A percentile compares a stretch with the other conserved stretches of the same genome.
phyloP scores from a whole-genome alignment of 2,888 invertebrate genomes.

The Melieria crassipennis region DNA sequence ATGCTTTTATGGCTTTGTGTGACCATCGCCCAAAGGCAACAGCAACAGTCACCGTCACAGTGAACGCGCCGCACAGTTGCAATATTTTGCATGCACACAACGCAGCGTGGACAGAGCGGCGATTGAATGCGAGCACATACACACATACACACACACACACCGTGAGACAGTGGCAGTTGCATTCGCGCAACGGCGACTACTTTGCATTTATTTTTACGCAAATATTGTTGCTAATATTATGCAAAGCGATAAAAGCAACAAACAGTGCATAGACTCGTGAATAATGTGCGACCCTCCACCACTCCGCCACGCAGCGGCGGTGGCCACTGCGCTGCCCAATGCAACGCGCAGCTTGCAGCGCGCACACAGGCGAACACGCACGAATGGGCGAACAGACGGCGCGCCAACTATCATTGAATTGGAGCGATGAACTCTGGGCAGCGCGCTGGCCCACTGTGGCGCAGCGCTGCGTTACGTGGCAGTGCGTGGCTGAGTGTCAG shows the following conservation, averaged over 20 bases:
- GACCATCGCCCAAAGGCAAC: too few species aligned
- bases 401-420: conserved; percentile 56
- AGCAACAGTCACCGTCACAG: too few species aligned
- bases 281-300: conserved; percentile 3
- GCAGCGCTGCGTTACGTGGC: conserved; percentile 28
- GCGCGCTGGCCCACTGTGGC: conserved; percentile 6
- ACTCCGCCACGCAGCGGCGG: conserved; percentile 1
- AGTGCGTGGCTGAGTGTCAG: not conserved
- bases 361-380: conserved; percentile 8
- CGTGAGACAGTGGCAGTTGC: not conserved
- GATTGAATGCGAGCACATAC: not conserved
- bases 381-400: conserved; percentile 2
- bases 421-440: conserved; percentile 59
- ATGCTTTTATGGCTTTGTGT: too few species aligned
- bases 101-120: not conserved
- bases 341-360: conserved; percentile 30
- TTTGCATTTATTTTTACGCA: conserved; percentile 31
- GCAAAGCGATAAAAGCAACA: conserved; percentile 8
- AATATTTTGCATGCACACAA: too few species aligned
- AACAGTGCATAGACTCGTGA: not conserved
- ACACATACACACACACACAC: not conserved
- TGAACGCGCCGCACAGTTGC: too few species aligned
- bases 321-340: conserved; percentile 12
- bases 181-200: conserved; percentile 8
- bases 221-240: conserved; percentile 33